Percentiles rank a stretch among this genome's conserved stretches.
phyloP scores from a whole-genome alignment of 1,140 invertebrate genomes.

The Cecropterus lyciades region DNA sequence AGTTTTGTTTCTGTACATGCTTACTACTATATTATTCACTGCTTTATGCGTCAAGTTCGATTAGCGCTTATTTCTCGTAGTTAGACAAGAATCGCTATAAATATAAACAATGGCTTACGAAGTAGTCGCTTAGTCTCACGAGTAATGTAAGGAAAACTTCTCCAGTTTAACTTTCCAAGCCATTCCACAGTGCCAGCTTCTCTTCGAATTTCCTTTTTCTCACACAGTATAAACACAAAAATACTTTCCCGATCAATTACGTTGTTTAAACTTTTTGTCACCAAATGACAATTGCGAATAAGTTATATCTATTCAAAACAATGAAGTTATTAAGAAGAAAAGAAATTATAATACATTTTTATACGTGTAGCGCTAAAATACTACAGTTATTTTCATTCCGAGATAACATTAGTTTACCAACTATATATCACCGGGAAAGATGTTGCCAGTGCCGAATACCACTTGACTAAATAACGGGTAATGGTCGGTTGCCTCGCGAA shows the following conservation, averaged over 20 bases:
- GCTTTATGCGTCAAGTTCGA: not conserved
- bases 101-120: constrained; percentile 42
- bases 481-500: not conserved
- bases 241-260: constrained; percentile 11
- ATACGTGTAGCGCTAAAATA: no score
- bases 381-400: no score
- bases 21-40: not conserved
- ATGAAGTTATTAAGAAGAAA: no score
- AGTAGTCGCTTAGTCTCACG: constrained; percentile 35
- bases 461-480: constrained; percentile 2
- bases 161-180: constrained; percentile 54
- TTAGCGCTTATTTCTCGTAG: constrained; percentile 9
- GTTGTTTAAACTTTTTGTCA: constrained; percentile 20
- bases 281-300: not conserved
- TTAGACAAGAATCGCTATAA: constrained; percentile 38
- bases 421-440: no score
- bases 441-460: not conserved
- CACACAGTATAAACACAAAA: constrained; percentile 19
- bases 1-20: no score
- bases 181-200: constrained; percentile 4
- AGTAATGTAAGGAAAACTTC: constrained; percentile 54
- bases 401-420: no score
- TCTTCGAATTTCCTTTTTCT: constrained; percentile 15
- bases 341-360: no score
- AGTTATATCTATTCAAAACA: no score